phyloP scores from a whole-genome alignment of 1,140 invertebrate species.

The Scaptomyza graminum region DNA sequence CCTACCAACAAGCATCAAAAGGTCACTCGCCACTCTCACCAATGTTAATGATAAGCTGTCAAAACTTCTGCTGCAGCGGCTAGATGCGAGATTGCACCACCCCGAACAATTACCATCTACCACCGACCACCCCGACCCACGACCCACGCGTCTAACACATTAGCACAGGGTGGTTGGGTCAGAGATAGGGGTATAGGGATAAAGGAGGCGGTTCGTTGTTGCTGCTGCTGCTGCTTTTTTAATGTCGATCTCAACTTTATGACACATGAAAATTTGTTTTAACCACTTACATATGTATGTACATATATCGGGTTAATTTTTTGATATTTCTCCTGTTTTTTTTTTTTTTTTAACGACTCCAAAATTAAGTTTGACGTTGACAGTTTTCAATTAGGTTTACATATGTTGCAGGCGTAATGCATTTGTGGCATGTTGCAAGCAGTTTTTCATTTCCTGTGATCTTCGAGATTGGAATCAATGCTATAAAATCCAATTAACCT shows the following conservation, averaged over 20 bases:
- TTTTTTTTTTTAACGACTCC: slow-evolving; percentile 45
- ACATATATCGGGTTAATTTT: slow-evolving; percentile 49
- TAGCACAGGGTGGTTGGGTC: slow-evolving; percentile 42
- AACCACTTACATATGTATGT: slow-evolving; percentile 17
- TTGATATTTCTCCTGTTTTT: background rate
- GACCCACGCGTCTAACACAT: slow-evolving; percentile 73
- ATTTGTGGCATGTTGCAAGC: slow-evolving; percentile 22
- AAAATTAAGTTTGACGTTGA: slow-evolving; percentile 64
- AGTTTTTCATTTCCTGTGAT: slow-evolving; percentile 21
- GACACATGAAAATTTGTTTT: slow-evolving; percentile 54
- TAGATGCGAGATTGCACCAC: slow-evolving; percentile 49
- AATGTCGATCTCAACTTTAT: slow-evolving; percentile 70
- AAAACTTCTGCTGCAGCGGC: slow-evolving; percentile 43
- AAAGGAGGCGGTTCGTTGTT: background rate
- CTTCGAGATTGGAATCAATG: slow-evolving; percentile 10
- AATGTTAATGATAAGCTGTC: slow-evolving; percentile 75
- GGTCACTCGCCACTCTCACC: slow-evolving; percentile 4
- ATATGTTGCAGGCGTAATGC: slow-evolving; percentile 44
- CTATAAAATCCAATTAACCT: slow-evolving; percentile 14
- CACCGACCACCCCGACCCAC: no score
- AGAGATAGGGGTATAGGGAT: background rate
- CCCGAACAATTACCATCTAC: slow-evolving; percentile 18
- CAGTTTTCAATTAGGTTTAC: slow-evolving; percentile 72
- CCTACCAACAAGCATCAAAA: slow-evolving; percentile 24
- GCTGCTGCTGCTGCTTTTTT: slow-evolving; percentile 12